phyloP scores from a whole-genome alignment of 2,113 vertebrate species.

The Pleuronectes platessa region DNA sequence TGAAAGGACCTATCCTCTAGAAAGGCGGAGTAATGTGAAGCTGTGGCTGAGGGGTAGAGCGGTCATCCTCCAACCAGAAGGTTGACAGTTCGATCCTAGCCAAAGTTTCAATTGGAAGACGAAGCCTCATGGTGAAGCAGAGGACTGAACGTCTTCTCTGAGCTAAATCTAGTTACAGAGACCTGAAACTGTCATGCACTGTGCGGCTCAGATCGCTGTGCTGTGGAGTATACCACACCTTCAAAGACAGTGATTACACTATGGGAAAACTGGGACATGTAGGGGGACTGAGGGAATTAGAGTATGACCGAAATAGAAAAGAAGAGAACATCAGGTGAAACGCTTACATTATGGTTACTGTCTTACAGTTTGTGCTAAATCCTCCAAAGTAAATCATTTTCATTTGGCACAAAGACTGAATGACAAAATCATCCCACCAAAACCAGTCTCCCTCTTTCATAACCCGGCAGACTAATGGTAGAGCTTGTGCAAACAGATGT shows the following conservation, averaged over 20 bases:
- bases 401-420: background rate
- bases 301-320: conserved; percentile 29
- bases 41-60: too few relatives aligned
- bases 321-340: background rate
- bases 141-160: too few relatives aligned
- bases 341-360: background rate
- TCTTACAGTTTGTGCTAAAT: background rate
- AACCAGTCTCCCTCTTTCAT: background rate
- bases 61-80: too few relatives aligned
- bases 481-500: background rate
- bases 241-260: conserved; percentile 27
- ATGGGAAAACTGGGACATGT: conserved; percentile 31
- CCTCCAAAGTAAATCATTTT: background rate
- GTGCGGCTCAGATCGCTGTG: conserved; percentile 32
- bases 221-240: conserved; percentile 29
- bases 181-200: conserved; percentile 53
- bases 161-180: conserved; percentile 36
- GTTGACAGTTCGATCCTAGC: too few relatives aligned
- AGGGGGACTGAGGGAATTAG: conserved; percentile 19
- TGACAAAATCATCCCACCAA: background rate
- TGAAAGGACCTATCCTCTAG: too few relatives aligned
- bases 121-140: too few relatives aligned
- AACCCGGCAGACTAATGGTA: background rate
- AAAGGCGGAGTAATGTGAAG: too few relatives aligned
- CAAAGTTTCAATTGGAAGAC: background rate